A percentile compares a stretch with the other conserved stretches of the same genome.
phyloP scores from a whole-genome alignment of 2,113 vertebrate species.

The Neodontobutis hainanensis region DNA sequence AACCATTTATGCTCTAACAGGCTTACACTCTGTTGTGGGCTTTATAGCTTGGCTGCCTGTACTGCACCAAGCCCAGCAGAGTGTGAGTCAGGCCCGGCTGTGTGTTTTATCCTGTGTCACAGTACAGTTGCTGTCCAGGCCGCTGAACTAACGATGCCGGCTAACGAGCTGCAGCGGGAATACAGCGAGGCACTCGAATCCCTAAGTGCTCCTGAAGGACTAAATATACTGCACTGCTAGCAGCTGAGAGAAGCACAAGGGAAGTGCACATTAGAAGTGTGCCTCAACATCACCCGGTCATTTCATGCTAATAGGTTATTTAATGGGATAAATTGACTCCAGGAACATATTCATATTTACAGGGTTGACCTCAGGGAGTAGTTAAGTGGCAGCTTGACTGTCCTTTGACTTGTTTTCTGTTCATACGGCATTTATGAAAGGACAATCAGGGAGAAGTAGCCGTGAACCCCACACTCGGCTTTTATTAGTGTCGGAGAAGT shows the following conservation, averaged over 20 bases:
- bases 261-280: constrained; percentile 23
- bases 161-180: constrained; percentile 70
- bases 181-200: constrained; percentile 43
- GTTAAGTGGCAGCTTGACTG: background rate
- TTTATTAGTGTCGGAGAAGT: constrained; percentile 15
- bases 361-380: constrained; percentile 22
- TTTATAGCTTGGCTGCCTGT: constrained; percentile 46
- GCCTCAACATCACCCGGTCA: constrained; percentile 27
- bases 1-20: constrained; percentile 46
- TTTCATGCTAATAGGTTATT: constrained; percentile 49
- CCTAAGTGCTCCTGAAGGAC: constrained; percentile 58
- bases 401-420: constrained; percentile 23
- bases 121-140: constrained; percentile 16
- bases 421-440: constrained; percentile 1
- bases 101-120: constrained; percentile 10
- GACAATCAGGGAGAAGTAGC: background rate
- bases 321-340: constrained; percentile 37
- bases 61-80: constrained; percentile 34
- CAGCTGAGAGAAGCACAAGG: constrained; percentile 30
- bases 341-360: constrained; percentile 54
- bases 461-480: background rate
- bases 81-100: background rate
- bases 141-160: constrained; percentile 43
- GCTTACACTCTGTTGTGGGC: constrained; percentile 42
- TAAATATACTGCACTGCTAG: constrained; percentile 16